Conservation (phyloP, 92 coral and sea anemone genomes). For the Heliopora coerulea region DNA sequence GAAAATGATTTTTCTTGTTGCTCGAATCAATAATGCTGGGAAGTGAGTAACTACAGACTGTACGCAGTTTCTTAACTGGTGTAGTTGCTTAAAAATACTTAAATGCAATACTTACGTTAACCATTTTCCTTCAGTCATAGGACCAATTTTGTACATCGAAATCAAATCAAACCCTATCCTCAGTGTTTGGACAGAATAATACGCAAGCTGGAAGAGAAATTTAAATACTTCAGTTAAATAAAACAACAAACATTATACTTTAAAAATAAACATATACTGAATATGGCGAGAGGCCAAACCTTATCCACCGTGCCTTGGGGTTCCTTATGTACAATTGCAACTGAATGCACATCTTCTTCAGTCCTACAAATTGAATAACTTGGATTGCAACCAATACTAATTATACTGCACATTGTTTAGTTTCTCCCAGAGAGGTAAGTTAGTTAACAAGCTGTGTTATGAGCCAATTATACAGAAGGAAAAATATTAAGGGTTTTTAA, state of each 20-base stretch:
- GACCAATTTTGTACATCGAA: constrained; percentile 91
- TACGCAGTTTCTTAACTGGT: no score
- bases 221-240: not conserved
- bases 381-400: no score
- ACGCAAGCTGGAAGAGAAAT: constrained; percentile 72
- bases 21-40: no score
- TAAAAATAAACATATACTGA: not conserved
- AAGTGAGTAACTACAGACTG: no score
- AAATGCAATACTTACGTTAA: constrained; percentile 82
- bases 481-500: no score
- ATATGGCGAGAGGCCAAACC: constrained; percentile 37
- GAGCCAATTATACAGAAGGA: no score
- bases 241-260: no score
- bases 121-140: constrained; percentile 96
- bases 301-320: constrained; percentile 75
- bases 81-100: no score
- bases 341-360: constrained; percentile 67
- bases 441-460: no score
- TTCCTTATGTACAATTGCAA: constrained; percentile 66
- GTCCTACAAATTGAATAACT: constrained; percentile 56
- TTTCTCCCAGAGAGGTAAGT: no score
- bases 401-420: no score
- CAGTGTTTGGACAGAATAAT: constrained; percentile 67
- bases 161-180: constrained; percentile 71
- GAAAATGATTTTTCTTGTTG: no score